Evolutionary conservation across 2,888 invertebrate species (phyloP).

Genomic region (Endotricha flammealis): DNA sequence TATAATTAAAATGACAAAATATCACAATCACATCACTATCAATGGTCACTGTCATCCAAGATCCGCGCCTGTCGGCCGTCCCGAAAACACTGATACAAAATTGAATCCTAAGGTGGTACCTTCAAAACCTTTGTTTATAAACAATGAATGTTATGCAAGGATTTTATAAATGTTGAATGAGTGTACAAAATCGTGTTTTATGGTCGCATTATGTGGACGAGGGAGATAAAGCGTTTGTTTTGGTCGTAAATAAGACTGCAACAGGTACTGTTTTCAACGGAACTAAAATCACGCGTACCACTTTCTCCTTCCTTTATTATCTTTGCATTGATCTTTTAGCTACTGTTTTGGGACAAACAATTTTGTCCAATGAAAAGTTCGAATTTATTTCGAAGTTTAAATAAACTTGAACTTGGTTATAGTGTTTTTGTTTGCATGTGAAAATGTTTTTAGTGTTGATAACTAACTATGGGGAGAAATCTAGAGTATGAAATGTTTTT

Average conservation of each 20-base stretch:
- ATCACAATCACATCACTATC: neutral
- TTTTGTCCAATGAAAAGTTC: constrained; percentile 3
- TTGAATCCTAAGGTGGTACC: constrained; percentile 51
- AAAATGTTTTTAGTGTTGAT: no score
- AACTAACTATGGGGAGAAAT: no score
- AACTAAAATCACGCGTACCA: constrained; percentile 68
- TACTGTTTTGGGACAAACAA: constrained; percentile 24
- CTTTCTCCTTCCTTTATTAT: constrained; percentile 71
- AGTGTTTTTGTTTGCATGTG: no score
- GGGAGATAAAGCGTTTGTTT: constrained; percentile 76
- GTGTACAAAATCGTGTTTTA: constrained; percentile 67
- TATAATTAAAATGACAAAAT: neutral
- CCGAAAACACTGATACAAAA: constrained; percentile 46
- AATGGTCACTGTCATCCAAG: no score
- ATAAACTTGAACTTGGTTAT: neutral
- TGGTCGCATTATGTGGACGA: constrained; percentile 70
- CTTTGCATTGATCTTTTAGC: constrained; percentile 54
- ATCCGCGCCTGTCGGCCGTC: constrained; percentile 33
- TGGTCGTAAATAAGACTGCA: constrained; percentile 77
- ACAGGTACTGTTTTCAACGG: constrained; percentile 73
- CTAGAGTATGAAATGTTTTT: no score
- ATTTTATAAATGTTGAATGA: constrained; percentile 52
- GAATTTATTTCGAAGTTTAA: neutral
- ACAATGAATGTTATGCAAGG: constrained; percentile 74
- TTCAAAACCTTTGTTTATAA: constrained; percentile 75